Conservation (phyloP, 2,113 vertebrate genomes). For the Esox niger region DNA sequence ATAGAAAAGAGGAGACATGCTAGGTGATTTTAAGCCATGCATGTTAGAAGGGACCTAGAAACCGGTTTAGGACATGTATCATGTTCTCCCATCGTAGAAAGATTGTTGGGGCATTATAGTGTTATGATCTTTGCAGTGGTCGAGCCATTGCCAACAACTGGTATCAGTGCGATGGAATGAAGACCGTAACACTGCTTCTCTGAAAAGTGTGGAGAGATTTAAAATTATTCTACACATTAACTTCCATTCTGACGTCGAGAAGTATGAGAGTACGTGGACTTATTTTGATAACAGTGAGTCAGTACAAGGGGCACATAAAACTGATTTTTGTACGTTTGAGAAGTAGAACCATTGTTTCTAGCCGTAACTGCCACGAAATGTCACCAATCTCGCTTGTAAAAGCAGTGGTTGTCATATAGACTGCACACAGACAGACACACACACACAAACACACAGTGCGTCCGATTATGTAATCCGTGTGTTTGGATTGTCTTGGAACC, state of each 20-base stretch:
- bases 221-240: neutral
- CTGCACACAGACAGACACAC: neutral
- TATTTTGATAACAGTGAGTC: neutral
- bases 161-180: no score
- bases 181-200: no score
- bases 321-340: neutral
- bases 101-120: neutral
- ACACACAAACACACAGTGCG: neutral
- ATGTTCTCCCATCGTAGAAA: neutral
- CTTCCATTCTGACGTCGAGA: neutral
- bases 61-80: neutral
- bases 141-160: no score
- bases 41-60: neutral
- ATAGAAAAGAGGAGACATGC: neutral
- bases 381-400: neutral
- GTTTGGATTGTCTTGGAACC: neutral
- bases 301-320: neutral
- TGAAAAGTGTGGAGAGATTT: neutral
- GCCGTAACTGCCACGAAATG: neutral
- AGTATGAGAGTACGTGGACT: neutral
- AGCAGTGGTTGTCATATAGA: neutral
- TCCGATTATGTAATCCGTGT: neutral
- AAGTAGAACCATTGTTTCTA: neutral
- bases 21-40: no score
- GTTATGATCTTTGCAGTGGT: no score